These are phyloP conservation scores for Plodia interpunctella DNA, from an alignment of 1,140 invertebrate genomes.

Conservation along the genomic window DNA sequence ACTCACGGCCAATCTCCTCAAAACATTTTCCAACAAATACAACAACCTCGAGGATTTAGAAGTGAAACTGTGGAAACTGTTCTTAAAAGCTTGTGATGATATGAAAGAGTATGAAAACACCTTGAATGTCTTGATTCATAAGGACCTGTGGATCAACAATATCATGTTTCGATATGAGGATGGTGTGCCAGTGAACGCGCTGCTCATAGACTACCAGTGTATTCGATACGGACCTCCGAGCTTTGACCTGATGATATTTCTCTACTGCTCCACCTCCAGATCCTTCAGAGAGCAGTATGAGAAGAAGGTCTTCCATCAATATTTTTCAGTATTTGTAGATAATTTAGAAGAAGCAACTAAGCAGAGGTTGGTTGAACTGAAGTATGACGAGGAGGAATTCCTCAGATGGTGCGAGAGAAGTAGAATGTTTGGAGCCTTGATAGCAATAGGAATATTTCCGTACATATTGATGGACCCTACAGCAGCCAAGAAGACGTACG, in stretches of 20 bases:
- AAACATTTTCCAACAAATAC: constrained; percentile 39
- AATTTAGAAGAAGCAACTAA: constrained; percentile 36
- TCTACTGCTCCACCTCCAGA: constrained; percentile 59
- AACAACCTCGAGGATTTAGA: constrained; percentile 31
- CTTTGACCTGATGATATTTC: constrained; percentile 61
- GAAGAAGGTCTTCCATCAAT: constrained; percentile 41
- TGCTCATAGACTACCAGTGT: constrained; percentile 70
- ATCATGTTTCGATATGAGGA: constrained; percentile 68
- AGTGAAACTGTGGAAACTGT: constrained; percentile 26
- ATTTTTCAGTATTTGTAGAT: constrained; percentile 50
- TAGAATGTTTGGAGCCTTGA: constrained; percentile 39
- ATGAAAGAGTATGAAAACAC: constrained; percentile 39
- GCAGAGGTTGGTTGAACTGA: constrained; percentile 31
- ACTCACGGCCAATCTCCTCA: constrained; percentile 38
- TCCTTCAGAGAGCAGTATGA: constrained; percentile 51
- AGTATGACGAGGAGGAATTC: constrained; percentile 35
- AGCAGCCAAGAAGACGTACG: constrained; percentile 37
- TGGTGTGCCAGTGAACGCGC: constrained; percentile 40
- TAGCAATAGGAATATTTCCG: constrained; percentile 40
- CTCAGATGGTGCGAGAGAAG: constrained; percentile 39
- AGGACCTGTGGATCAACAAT: constrained; percentile 76
- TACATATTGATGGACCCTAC: constrained; percentile 47
- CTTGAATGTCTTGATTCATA: constrained; percentile 70
- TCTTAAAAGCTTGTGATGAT: constrained; percentile 37
- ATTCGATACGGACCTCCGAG: constrained; percentile 63